phyloP scores from a whole-genome alignment of 1,140 invertebrate species.

The Pogonus chalceus region DNA sequence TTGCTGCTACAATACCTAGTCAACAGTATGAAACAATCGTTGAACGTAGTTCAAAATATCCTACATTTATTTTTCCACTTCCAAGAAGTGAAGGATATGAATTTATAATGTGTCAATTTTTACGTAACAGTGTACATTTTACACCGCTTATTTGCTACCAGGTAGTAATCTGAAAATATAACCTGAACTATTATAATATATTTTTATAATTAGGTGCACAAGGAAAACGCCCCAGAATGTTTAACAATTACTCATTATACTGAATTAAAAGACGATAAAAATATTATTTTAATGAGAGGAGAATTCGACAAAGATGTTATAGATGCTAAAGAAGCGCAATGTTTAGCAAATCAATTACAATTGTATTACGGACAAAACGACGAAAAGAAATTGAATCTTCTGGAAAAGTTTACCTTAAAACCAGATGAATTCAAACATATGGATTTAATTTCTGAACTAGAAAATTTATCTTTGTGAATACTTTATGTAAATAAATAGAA shows the following conservation, averaged over 20 bases:
- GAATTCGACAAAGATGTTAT: conserved; percentile 78
- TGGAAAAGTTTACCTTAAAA: conserved; percentile 59
- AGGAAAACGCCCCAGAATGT: conserved; percentile 87
- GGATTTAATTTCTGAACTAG: conserved; percentile 71
- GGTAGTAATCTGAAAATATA: conserved; percentile 34
- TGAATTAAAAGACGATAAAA: conserved; percentile 66
- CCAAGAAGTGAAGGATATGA: conserved; percentile 78
- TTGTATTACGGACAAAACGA: conserved; percentile 69
- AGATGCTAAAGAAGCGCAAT: conserved; percentile 68
- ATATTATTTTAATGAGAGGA: conserved; percentile 75
- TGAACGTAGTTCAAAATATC: conserved; percentile 44
- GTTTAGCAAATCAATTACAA: conserved; percentile 75
- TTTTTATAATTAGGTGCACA: conserved; percentile 52
- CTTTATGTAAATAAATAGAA: background rate
- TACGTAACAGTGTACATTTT: conserved; percentile 68
- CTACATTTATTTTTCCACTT: conserved; percentile 72
- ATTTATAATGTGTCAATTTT: conserved; percentile 74
- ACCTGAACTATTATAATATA: background rate
- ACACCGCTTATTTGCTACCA: conserved; percentile 80
- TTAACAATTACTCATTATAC: conserved; percentile 73
- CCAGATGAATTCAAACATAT: conserved; percentile 74
- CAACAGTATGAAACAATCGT: conserved; percentile 49
- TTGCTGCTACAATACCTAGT: conserved; percentile 57
- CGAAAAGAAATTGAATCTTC: conserved; percentile 48
- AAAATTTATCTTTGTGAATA: conserved; percentile 41